Conservation (phyloP, 2,888 invertebrate species). For the Tiphia femorata region DNA sequence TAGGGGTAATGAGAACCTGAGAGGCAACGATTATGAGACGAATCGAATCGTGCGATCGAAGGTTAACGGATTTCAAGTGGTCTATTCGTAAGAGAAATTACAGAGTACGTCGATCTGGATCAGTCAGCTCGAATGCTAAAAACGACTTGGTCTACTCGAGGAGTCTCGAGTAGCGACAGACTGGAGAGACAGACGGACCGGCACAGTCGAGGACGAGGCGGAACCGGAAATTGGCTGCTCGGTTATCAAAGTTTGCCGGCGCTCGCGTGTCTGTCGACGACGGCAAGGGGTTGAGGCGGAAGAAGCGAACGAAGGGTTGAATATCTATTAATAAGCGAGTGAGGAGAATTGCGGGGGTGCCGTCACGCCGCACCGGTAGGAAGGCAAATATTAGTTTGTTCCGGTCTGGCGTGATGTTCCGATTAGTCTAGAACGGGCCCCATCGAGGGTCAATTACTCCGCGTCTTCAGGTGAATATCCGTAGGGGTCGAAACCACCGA, state of each 20-base stretch:
- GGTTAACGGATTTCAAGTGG: too few relatives aligned
- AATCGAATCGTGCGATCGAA: too few relatives aligned
- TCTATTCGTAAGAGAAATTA: too few relatives aligned
- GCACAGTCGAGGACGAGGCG: constrained; percentile 63
- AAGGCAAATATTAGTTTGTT: constrained; percentile 68
- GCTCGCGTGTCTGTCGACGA: constrained; percentile 64
- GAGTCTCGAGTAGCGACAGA: constrained; percentile 44
- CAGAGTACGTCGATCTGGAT: constrained; percentile 42
- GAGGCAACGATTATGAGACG: too few relatives aligned
- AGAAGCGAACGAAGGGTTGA: constrained; percentile 38
- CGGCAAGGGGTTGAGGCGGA: constrained; percentile 18
- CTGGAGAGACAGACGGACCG: constrained; percentile 28
- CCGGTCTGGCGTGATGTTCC: too few relatives aligned
- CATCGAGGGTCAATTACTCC: too few relatives aligned
- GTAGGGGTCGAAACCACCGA: too few relatives aligned
- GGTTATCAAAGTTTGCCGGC: constrained; percentile 69
- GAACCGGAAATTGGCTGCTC: constrained; percentile 69
- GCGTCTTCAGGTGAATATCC: too few relatives aligned
- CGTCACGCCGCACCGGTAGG: too few relatives aligned
- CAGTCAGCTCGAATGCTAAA: constrained; percentile 54
- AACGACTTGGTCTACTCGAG: too few relatives aligned
- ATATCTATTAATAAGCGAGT: constrained; percentile 68
- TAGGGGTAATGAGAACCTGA: too few relatives aligned
- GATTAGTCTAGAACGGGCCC: too few relatives aligned
- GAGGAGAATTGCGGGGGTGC: constrained; percentile 57